A percentile compares a stretch with the other conserved stretches of the same genome.
phyloP scores from a whole-genome alignment of 1,140 invertebrate genomes.

The Heliconius himera region DNA sequence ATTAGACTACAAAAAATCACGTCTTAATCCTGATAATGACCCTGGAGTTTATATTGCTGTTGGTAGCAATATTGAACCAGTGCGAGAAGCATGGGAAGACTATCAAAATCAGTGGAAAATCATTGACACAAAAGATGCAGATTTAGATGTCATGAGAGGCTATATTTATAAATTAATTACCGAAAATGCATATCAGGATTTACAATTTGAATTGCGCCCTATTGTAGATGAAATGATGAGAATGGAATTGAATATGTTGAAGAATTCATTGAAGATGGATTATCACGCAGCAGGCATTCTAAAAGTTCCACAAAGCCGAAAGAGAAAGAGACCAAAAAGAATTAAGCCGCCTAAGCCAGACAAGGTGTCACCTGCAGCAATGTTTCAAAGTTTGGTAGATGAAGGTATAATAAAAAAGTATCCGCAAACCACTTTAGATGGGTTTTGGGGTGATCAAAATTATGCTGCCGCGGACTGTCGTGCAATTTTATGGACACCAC shows the following conservation, averaged over 20 bases:
- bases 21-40: constrained; percentile 69
- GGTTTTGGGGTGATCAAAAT: constrained; percentile 71
- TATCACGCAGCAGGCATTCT: constrained; percentile 46
- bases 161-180: constrained; percentile 63
- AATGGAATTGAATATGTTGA: constrained; percentile 63
- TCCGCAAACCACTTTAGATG: constrained; percentile 59
- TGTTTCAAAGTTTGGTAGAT: constrained; percentile 72
- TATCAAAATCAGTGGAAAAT: constrained; percentile 70
- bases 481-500: constrained; percentile 66
- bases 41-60: constrained; percentile 65
- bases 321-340: constrained; percentile 69
- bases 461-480: constrained; percentile 70
- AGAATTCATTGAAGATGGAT: constrained; percentile 63
- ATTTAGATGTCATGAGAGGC: constrained; percentile 60
- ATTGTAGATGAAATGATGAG: constrained; percentile 76
- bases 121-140: constrained; percentile 54
- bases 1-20: constrained; percentile 65
- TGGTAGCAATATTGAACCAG: constrained; percentile 46
- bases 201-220: constrained; percentile 62
- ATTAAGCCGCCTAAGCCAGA: constrained; percentile 55
- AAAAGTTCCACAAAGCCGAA: constrained; percentile 56
- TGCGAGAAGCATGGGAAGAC: constrained; percentile 54
- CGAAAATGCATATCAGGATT: constrained; percentile 62
- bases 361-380: constrained; percentile 56
- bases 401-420: constrained; percentile 69